A percentile compares a stretch with the other conserved stretches of the same genome.
phyloP scores from a whole-genome alignment of 2,113 vertebrate genomes.

The Cygnus buccinator region DNA sequence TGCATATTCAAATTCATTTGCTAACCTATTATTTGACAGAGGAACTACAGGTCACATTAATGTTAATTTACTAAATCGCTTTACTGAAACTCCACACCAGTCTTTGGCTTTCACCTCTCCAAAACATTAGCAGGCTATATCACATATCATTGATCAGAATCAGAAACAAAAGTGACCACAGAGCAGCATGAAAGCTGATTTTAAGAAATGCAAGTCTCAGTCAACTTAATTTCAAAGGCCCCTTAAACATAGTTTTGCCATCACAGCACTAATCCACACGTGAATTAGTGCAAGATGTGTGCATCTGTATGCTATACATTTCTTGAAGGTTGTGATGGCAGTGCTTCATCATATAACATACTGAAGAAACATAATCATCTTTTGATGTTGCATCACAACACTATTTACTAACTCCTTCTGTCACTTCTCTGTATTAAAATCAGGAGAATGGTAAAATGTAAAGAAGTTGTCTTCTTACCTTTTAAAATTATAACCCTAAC shows the following conservation, averaged over 20 bases:
- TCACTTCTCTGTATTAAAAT: neutral
- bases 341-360: neutral
- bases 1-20: conserved; percentile 4
- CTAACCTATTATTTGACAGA: neutral
- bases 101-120: neutral
- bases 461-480: neutral
- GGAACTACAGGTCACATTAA: conserved; percentile 10
- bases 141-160: neutral
- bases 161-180: neutral
- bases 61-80: conserved; percentile 60
- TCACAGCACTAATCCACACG: neutral
- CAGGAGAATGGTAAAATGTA: neutral
- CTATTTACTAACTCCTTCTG: neutral
- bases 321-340: neutral
- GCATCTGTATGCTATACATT: neutral
- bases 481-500: neutral
- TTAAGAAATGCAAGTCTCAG: neutral
- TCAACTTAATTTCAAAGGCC: neutral
- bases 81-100: conserved; percentile 38
- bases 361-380: neutral
- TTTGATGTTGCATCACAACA: neutral
- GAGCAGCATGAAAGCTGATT: neutral
- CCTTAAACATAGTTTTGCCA: neutral
- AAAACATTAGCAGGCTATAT: neutral
- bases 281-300: neutral